Conservation (phyloP, 2,888 invertebrate genomes). For the Subacronicta megacephala region DNA sequence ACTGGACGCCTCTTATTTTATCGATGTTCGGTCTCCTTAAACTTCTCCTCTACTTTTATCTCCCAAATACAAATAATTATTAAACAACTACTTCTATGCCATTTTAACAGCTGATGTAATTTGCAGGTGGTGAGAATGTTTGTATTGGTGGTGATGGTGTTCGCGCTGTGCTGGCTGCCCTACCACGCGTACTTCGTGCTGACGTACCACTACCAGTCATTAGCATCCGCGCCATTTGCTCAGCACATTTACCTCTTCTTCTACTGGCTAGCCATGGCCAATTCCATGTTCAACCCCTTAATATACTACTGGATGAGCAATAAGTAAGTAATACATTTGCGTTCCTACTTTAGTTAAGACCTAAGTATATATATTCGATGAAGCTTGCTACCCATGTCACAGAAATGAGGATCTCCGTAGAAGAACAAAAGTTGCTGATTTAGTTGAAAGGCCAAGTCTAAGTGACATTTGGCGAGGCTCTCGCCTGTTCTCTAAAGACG, state of each 20-base stretch:
- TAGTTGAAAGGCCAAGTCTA: too few species aligned
- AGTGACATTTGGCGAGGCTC: too few species aligned
- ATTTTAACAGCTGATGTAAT: conserved; percentile 18
- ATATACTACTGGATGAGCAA: conserved; percentile 98
- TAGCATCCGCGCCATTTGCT: conserved; percentile 92
- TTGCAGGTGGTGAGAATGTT: conserved; percentile 96
- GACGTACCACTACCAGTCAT: conserved; percentile 89
- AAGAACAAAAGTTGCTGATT: too few species aligned
- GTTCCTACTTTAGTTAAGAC: neutral
- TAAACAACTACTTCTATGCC: neutral
- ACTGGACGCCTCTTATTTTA: too few species aligned
- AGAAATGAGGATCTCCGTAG: too few species aligned
- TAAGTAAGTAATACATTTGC: conserved; percentile 86
- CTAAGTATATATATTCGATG: too few species aligned
- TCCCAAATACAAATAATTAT: too few species aligned
- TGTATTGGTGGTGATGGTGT: conserved; percentile 95
- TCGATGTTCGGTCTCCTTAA: too few species aligned
- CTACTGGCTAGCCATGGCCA: conserved; percentile 97
- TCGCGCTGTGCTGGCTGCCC: conserved; percentile 96
- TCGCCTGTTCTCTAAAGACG: too few species aligned
- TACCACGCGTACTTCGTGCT: conserved; percentile 96
- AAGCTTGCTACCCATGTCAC: too few species aligned
- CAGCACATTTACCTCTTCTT: conserved; percentile 96
- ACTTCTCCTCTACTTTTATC: too few species aligned
- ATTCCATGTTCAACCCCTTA: conserved; percentile 97